These are phyloP conservation scores for Perizoma flavofasciatum DNA, from an alignment of 2,888 invertebrate species.

Conservation along the genomic window DNA sequence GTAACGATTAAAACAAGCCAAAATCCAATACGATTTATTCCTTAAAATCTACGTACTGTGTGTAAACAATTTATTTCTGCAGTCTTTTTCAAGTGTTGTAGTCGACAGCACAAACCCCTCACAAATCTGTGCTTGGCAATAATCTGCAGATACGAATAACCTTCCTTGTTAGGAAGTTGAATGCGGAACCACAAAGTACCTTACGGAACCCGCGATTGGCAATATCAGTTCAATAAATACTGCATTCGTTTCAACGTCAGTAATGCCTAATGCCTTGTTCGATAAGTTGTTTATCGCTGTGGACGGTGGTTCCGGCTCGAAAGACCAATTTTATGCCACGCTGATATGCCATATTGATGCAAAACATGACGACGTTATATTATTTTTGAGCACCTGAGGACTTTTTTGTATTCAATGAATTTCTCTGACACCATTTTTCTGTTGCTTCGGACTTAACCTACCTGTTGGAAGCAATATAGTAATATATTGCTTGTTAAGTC, in stretches of 20 bases:
- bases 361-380: too few species aligned
- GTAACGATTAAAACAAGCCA: too few species aligned
- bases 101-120: conserved; percentile 5
- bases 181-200: conserved; percentile 15
- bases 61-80: not conserved
- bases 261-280: conserved; percentile 13
- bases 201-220: conserved; percentile 13
- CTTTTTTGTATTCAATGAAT: too few species aligned
- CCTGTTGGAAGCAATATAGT: too few species aligned
- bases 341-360: too few species aligned
- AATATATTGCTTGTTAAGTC: too few species aligned
- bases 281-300: conserved; percentile 9
- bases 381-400: too few species aligned
- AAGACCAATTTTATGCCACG: not conserved
- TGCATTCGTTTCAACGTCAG: conserved; percentile 16
- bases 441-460: too few species aligned
- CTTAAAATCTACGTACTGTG: too few species aligned
- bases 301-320: too few species aligned
- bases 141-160: conserved; percentile 21
- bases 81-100: not conserved
- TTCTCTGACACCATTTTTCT: too few species aligned
- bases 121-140: conserved; percentile 16
- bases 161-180: conserved; percentile 20
- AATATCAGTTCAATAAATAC: conserved; percentile 19
- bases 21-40: too few species aligned